These are phyloP conservation scores for Phenacoccus solenopsis DNA, from an alignment of 1,140 invertebrate genomes.

Conservation along the genomic window DNA sequence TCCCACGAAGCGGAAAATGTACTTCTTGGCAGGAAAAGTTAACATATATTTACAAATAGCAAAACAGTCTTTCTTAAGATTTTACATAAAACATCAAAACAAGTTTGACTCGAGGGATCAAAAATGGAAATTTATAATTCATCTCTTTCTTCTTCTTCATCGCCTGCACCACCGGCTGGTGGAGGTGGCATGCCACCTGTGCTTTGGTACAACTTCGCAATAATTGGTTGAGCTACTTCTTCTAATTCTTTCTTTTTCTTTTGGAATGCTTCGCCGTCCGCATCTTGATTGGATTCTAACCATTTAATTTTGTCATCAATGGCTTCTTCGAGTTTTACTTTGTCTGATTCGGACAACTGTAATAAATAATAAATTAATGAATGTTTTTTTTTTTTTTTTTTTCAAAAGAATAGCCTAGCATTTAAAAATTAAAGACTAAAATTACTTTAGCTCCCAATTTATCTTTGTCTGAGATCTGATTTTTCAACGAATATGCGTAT, in stretches of 20 bases:
- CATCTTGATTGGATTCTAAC: slow-evolving; percentile 91
- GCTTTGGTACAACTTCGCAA: slow-evolving; percentile 90
- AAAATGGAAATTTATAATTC: slow-evolving; percentile 21
- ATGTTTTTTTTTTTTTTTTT: too few relatives aligned
- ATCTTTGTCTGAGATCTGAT: slow-evolving; percentile 93
- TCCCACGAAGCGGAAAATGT: too few relatives aligned
- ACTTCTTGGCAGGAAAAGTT: neutral
- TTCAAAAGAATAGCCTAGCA: too few relatives aligned
- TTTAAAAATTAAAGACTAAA: neutral
- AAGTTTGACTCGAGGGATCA: neutral
- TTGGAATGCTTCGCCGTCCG: slow-evolving; percentile 86
- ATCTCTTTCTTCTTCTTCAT: slow-evolving; percentile 22
- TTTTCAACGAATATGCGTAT: slow-evolving; percentile 96
- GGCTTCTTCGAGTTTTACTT: slow-evolving; percentile 87
- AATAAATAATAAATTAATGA: slow-evolving; percentile 23
- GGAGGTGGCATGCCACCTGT: slow-evolving; percentile 61
- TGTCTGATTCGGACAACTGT: slow-evolving; percentile 71
- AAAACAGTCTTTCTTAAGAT: neutral
- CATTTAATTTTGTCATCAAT: slow-evolving; percentile 97
- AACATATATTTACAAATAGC: neutral
- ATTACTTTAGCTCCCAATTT: slow-evolving; percentile 84
- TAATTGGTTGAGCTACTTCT: slow-evolving; percentile 92
- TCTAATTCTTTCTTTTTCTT: slow-evolving; percentile 96
- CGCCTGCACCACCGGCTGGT: slow-evolving; percentile 37
- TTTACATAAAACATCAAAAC: neutral